Conservation (phyloP, 2,888 invertebrate genomes). For the Thalpophila matura region DNA sequence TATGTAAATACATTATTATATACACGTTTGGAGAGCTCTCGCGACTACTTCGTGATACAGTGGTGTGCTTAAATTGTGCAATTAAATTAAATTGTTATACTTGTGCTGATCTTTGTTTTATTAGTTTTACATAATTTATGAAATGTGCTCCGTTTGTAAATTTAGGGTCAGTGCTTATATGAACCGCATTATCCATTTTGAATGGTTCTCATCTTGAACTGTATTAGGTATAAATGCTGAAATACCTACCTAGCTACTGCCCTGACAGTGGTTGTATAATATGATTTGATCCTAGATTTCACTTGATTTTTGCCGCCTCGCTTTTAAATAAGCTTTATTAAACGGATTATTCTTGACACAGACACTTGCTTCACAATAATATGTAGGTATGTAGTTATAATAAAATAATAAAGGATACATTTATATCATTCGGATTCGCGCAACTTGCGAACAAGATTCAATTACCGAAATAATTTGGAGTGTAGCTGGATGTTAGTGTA, state of each 20-base stretch:
- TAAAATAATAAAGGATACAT: too few relatives aligned
- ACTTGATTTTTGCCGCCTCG: too few relatives aligned
- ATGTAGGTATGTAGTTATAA: too few relatives aligned
- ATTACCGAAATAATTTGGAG: conserved; percentile 57
- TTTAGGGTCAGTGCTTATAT: not conserved
- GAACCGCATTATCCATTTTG: not conserved
- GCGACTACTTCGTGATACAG: conserved; percentile 56
- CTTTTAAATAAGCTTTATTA: too few relatives aligned
- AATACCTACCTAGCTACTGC: too few relatives aligned
- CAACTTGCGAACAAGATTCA: conserved; percentile 42
- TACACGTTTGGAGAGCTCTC: conserved; percentile 63
- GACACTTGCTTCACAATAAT: too few relatives aligned
- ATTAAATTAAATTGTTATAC: conserved; percentile 49
- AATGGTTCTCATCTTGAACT: not conserved
- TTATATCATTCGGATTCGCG: conserved; percentile 14
- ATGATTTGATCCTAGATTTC: too few relatives aligned
- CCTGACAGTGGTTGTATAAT: too few relatives aligned
- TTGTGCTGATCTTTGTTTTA: conserved; percentile 12
- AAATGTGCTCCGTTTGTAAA: not conserved
- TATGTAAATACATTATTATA: conserved; percentile 86
- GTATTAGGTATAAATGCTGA: not conserved
- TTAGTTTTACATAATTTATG: not conserved
- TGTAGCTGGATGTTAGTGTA: conserved; percentile 58
- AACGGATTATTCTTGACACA: too few relatives aligned
- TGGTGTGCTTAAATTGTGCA: conserved; percentile 54